Evolutionary conservation across 2,113 vertebrate species (phyloP).

Genomic region (Alethe diademata): DNA sequence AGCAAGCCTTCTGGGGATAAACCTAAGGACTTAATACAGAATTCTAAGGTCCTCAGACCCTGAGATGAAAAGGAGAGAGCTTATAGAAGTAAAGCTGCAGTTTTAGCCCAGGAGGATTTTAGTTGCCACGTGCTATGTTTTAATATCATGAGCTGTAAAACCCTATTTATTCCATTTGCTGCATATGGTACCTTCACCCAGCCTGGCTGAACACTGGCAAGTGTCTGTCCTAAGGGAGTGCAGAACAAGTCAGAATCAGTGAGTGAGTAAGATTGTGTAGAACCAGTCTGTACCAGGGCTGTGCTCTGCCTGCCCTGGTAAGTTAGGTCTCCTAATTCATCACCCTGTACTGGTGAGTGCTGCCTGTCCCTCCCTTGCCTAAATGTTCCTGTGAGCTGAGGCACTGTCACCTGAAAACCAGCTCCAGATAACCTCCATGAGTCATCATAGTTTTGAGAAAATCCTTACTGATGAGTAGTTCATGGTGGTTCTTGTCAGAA

Average conservation of each 20-base stretch:
- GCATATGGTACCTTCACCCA: neutral
- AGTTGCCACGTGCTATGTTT: neutral
- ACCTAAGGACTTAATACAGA: neutral
- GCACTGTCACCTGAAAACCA: neutral
- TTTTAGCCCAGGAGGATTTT: constrained; percentile 28
- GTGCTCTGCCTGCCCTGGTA: neutral
- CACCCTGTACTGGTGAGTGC: neutral
- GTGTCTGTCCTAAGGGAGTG: neutral
- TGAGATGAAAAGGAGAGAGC: constrained; percentile 10
- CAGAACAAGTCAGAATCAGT: neutral
- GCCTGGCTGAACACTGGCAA: neutral
- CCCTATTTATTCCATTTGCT: neutral
- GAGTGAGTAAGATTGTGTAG: neutral
- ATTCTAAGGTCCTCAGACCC: neutral
- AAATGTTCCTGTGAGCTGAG: neutral
- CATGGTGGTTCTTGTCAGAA: neutral
- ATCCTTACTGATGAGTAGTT: neutral
- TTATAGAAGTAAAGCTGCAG: constrained; percentile 11
- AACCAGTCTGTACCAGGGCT: neutral
- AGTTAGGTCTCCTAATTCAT: neutral
- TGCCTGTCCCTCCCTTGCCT: neutral
- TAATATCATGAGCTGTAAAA: neutral
- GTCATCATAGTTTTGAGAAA: neutral
- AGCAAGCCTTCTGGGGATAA: neutral
- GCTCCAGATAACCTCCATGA: neutral